phyloP scores from a whole-genome alignment of 2,113 vertebrate species.

The Potamarius usumacintae region DNA sequence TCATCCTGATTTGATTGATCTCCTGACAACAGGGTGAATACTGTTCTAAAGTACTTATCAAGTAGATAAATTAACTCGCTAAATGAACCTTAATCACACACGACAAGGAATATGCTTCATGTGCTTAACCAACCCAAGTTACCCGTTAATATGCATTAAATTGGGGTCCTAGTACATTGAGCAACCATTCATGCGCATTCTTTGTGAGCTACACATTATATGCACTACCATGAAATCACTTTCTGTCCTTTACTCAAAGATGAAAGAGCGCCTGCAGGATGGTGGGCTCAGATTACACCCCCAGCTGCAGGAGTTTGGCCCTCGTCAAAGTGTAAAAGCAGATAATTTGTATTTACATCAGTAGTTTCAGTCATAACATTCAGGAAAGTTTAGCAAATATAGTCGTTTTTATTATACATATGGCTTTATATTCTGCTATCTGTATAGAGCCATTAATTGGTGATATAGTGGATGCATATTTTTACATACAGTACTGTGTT shows the following conservation, averaged over 20 bases:
- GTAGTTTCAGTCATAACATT: neutral
- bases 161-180: neutral
- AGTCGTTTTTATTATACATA: neutral
- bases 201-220: neutral
- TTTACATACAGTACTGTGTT: neutral
- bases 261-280: neutral
- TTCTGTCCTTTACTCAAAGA: slow-evolving; percentile 4
- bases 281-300: neutral
- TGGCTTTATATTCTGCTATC: neutral
- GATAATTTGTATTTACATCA: neutral
- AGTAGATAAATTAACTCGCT: neutral
- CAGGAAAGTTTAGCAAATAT: neutral
- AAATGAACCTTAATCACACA: neutral
- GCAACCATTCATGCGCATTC: neutral
- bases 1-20: neutral
- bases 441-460: neutral
- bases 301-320: neutral
- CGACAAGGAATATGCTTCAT: neutral
- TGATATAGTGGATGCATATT: neutral
- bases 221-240: slow-evolving; percentile 27
- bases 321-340: neutral
- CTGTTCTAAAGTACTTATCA: neutral
- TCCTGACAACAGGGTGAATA: neutral
- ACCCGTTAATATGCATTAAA: neutral
- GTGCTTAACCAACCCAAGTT: neutral